Evolutionary conservation across 2,797 vertebrate genomes (phyloP), one percentile per base, ranked within the genome.

Genomic region (Australoheros facetus): DNA sequence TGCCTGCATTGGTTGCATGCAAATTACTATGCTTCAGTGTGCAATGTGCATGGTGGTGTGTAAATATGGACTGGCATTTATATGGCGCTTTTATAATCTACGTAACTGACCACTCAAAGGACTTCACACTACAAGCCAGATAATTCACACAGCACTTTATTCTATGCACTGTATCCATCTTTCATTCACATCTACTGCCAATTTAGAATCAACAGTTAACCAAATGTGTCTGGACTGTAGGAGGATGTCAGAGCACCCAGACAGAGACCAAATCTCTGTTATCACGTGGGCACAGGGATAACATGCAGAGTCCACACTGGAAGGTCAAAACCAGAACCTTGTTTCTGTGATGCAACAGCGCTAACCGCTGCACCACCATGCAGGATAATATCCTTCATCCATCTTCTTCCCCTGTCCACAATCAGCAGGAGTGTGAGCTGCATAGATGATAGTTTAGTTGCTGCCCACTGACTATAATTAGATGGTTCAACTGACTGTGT

Each of bases 381-480:
- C 26, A 55, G 26, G 64, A n/a, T 51, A n/a, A 56, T n/a, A 66
- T 81, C 32, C 77, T 75, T 75, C 85, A 75, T 84, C 71, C 69
- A 37, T 64, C 69, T 77, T 73, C 71, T 74, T 75, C 42, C 34
- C 48, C 70, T 53, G 71, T 69, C 75, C 75, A 57, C 48, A 21
- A 62, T 79, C 75, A 77, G 75, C 78, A 76, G 56, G 26, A 73
- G 34, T 45, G 45, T 28, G 72, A 82, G 60, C 71, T 57, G 78
- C 75, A 71, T 55, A 58, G 55, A 77, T 81, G 70, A 88, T 82
- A 14, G 64, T 62, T 80, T 51, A 69, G 64, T 51, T 69, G 26
- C 64, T 75, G 85, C 81, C 76, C 10, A 17, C 80, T 21, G 56
- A 56, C 85, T 81, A 76, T 85, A 87, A 89, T 87, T 85, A 89